A percentile compares a stretch with the other conserved stretches of the same genome.
Evolutionary conservation across 2,888 invertebrate genomes (phyloP).

Genomic region (Calliphora vomitoria): DNA sequence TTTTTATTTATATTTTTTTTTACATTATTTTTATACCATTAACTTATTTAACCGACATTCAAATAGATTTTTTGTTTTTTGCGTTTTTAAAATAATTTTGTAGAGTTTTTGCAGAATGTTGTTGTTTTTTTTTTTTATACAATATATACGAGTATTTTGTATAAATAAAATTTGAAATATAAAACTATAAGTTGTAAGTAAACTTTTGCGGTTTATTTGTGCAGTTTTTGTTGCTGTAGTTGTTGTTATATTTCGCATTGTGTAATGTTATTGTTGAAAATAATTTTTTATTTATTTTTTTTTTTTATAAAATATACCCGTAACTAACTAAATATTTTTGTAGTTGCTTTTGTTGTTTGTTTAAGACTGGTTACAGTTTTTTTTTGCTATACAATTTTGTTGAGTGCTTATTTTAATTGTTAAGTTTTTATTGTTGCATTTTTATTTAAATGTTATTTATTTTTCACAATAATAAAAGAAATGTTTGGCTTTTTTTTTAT

Average conservation of each 20-base stretch:
- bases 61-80: not conserved
- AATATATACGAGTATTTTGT: not conserved
- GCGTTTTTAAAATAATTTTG: not conserved
- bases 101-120: not conserved
- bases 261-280: slow-evolving; percentile 1
- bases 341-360: not conserved
- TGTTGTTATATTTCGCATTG: slow-evolving; percentile 5
- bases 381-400: not conserved
- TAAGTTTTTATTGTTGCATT: slow-evolving; percentile 13
- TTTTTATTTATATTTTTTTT: not conserved
- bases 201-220: slow-evolving; percentile 48
- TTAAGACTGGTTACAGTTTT: slow-evolving; percentile 4
- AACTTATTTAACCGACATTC: slow-evolving; percentile 1
- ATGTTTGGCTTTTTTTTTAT: not conserved
- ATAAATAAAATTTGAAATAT: slow-evolving; percentile 6
- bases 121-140: not conserved
- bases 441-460: slow-evolving; percentile 3
- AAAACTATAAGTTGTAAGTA: slow-evolving; percentile 51
- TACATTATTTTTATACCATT: slow-evolving; percentile 6
- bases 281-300: slow-evolving; percentile 11
- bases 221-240: not conserved
- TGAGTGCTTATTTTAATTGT: slow-evolving; percentile 7
- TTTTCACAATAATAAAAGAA: not conserved
- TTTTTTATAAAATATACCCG: slow-evolving; percentile 2
- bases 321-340: slow-evolving; percentile 25